Percentiles rank a stretch among this genome's conserved stretches.
Evolutionary conservation across 2,888 invertebrate species (phyloP).

Genomic region (Drosophila picticornis): DNA sequence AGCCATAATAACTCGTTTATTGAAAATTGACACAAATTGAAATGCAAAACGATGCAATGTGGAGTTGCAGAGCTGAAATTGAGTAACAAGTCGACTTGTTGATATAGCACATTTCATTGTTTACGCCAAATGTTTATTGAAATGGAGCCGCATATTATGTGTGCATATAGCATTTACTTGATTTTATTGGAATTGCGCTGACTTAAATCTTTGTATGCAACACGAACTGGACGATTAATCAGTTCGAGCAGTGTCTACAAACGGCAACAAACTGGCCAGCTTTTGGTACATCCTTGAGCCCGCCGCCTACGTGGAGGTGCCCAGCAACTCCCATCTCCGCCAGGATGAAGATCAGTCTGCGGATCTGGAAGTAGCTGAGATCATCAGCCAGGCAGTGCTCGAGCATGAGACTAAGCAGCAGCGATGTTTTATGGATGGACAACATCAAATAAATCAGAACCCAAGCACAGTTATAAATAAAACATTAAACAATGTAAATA

Average conservation of each 20-base stretch:
- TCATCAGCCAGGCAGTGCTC: slow-evolving; percentile 56
- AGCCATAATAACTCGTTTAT: slow-evolving; percentile 20
- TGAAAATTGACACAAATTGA: slow-evolving; percentile 50
- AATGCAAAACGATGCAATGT: slow-evolving; percentile 26
- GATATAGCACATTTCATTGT: slow-evolving; percentile 41
- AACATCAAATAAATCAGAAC: not conserved
- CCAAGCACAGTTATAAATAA: not conserved
- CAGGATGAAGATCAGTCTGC: slow-evolving; percentile 7
- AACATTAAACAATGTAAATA: not conserved
- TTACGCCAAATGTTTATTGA: slow-evolving; percentile 28
- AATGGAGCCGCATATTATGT: not conserved
- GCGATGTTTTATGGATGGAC: slow-evolving; percentile 20
- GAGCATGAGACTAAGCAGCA: slow-evolving; percentile 55
- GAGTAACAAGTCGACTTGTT: slow-evolving; percentile 43
- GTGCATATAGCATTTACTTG: slow-evolving; percentile 30
- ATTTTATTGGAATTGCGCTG: slow-evolving; percentile 29
- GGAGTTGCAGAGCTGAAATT: not conserved
- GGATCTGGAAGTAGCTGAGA: slow-evolving; percentile 35
- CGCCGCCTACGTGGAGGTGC: slow-evolving; percentile 60
- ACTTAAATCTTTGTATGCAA: slow-evolving; percentile 1
- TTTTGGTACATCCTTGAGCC: slow-evolving; percentile 44
- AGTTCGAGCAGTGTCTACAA: slow-evolving; percentile 35
- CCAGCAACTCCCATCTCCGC: slow-evolving; percentile 6
- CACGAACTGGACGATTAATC: slow-evolving; percentile 15
- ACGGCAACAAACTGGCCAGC: slow-evolving; percentile 40